Conservation (phyloP, 2,113 vertebrate genomes). For the Eretmochelys imbricata region DNA sequence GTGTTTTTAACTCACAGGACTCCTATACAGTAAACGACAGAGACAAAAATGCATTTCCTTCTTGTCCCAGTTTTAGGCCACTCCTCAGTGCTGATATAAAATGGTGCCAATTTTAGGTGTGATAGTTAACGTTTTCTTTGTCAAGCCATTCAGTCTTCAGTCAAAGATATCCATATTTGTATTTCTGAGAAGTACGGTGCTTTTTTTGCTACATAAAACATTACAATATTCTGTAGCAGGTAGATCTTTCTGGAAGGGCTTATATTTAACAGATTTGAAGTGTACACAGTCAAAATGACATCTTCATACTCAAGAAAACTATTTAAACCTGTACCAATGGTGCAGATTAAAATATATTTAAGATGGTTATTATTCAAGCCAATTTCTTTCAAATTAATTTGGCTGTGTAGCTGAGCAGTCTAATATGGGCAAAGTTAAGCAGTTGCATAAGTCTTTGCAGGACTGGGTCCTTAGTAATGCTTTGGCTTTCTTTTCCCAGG, state of each 20-base stretch:
- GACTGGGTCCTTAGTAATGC: not conserved
- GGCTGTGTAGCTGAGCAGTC: not conserved
- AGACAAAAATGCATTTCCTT: not conserved
- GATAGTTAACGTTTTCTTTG: not conserved
- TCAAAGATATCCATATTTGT: not conserved
- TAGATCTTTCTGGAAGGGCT: not conserved
- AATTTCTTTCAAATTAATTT: not conserved
- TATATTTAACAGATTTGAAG: not conserved
- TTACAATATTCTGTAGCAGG: not conserved
- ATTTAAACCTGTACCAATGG: not conserved
- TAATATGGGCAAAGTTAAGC: not conserved
- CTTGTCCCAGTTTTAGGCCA: not conserved
- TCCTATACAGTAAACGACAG: not conserved
- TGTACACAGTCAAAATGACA: not conserved
- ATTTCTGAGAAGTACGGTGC: not conserved
- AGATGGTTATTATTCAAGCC: not conserved
- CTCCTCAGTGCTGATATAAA: not conserved
- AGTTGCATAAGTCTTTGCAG: not conserved
- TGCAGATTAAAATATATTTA: not conserved
- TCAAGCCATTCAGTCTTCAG: not conserved
- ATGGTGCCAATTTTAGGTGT: accelerated
- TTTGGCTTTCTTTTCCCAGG: not conserved
- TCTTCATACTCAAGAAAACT: not conserved
- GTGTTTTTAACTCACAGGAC: not conserved
- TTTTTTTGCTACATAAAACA: not conserved